phyloP scores from a whole-genome alignment of 2,797 vertebrate genomes.

The Hyperoplus lanceolatus region DNA sequence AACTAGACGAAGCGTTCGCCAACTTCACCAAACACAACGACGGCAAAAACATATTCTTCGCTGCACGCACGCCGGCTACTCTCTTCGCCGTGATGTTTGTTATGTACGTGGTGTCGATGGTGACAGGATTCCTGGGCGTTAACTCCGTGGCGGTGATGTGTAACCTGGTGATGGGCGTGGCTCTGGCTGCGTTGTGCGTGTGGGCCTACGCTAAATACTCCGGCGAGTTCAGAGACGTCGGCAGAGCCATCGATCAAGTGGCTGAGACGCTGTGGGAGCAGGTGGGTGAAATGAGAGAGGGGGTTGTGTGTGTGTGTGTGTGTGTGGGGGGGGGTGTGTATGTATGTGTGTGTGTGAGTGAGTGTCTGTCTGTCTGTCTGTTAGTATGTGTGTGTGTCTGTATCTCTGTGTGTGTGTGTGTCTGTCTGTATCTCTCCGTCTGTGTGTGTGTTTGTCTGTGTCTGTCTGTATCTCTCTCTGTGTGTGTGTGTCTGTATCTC shows the following conservation, averaged over 20 bases:
- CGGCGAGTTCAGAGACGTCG: constrained; percentile 95
- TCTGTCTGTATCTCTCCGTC: no score
- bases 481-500: background rate
- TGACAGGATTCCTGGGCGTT: constrained; percentile 94
- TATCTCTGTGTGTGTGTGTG: no score
- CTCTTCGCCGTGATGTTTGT: constrained; percentile 95
- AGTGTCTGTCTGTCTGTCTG: no score
- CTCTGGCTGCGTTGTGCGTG: constrained; percentile 91
- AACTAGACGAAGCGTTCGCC: constrained; percentile 92
- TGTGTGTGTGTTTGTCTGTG: no score
- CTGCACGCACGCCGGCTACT: constrained; percentile 95
- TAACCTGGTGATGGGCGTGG: constrained; percentile 93
- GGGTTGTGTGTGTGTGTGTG: no score
- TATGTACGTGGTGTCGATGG: constrained; percentile 92
- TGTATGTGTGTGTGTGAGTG: no score
- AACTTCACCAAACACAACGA: constrained; percentile 96
- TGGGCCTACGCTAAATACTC: constrained; percentile 98
- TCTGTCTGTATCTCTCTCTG: no score
- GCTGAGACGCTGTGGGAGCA: constrained; percentile 97
- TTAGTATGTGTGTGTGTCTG: background rate
- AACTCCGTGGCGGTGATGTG: constrained; percentile 91
- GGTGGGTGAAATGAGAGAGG: constrained; percentile 77
- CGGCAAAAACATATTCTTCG: constrained; percentile 98
- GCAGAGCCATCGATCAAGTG: constrained; percentile 93
- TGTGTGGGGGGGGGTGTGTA: background rate